phyloP scores from a whole-genome alignment of 2,113 vertebrate species.

The Eidolon helvum region DNA sequence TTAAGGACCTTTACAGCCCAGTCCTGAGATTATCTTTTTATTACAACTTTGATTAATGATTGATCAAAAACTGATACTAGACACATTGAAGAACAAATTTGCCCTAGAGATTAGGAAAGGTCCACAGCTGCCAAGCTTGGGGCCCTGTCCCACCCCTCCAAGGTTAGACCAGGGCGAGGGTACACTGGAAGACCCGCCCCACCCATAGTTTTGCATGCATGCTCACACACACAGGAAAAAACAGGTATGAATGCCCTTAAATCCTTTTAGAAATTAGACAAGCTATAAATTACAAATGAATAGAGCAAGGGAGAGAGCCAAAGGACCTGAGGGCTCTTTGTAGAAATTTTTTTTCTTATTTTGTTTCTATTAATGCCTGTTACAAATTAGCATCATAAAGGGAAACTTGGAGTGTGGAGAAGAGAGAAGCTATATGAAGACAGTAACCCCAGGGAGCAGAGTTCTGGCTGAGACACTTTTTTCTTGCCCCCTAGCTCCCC shows the following conservation, averaged over 20 bases:
- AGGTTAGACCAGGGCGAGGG: neutral
- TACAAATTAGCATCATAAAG: neutral
- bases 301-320: neutral
- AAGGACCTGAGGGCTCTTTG: neutral
- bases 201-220: neutral
- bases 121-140: conserved; percentile 58
- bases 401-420: neutral
- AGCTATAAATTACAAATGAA: neutral
- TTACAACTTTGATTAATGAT: conserved; percentile 76
- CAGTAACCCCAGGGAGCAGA: neutral
- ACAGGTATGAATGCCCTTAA: neutral
- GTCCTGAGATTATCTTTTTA: conserved; percentile 71
- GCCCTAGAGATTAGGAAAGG: conserved; percentile 66
- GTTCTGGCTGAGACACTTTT: neutral
- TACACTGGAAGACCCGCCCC: neutral
- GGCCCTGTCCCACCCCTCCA: conserved; percentile 35
- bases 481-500: neutral
- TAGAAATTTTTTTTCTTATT: neutral
- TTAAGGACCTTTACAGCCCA: conserved; percentile 59
- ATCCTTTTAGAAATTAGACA: neutral
- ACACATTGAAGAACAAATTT: conserved; percentile 66
- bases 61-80: conserved; percentile 68
- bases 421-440: neutral
- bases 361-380: neutral
- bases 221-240: neutral